These are phyloP conservation scores for Chaunax sp. DNA, from an alignment of 2,797 vertebrate species.

Conservation along the genomic window DNA sequence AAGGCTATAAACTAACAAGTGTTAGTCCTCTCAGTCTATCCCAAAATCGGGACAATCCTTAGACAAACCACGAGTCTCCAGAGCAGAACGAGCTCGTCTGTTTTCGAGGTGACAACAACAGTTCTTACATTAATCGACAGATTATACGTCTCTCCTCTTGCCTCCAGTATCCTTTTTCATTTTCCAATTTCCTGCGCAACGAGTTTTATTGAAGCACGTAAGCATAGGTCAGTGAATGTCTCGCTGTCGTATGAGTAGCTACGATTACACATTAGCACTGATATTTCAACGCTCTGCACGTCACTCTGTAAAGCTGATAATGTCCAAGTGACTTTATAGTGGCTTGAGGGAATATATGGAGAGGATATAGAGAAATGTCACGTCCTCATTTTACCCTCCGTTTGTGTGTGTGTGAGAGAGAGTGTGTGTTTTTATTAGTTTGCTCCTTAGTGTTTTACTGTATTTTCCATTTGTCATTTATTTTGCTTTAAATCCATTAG, in stretches of 20 bases:
- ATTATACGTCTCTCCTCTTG: not conserved
- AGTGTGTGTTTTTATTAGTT: not conserved
- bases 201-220: slow-evolving; percentile 33
- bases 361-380: slow-evolving; percentile 26
- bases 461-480: not conserved
- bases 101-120: not conserved
- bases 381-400: not conserved
- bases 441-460: not conserved
- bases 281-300: slow-evolving; percentile 26
- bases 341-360: slow-evolving; percentile 14
- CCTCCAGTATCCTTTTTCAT: slow-evolving; percentile 27
- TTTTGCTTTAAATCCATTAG: not conserved
- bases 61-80: too few species aligned
- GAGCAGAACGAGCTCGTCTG: not conserved
- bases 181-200: slow-evolving; percentile 52
- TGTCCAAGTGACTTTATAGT: slow-evolving; percentile 20
- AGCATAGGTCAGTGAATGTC: slow-evolving; percentile 42
- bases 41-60: too few species aligned
- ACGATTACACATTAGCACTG: slow-evolving; percentile 18
- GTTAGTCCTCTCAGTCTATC: too few species aligned
- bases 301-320: slow-evolving; percentile 31
- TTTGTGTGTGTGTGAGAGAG: not conserved
- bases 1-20: too few species aligned
- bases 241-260: not conserved
- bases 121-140: not conserved